Percentiles rank a stretch among this genome's conserved stretches.
Evolutionary conservation across 2,113 vertebrate genomes (phyloP).

Genomic region (Spilogale gracilis): DNA sequence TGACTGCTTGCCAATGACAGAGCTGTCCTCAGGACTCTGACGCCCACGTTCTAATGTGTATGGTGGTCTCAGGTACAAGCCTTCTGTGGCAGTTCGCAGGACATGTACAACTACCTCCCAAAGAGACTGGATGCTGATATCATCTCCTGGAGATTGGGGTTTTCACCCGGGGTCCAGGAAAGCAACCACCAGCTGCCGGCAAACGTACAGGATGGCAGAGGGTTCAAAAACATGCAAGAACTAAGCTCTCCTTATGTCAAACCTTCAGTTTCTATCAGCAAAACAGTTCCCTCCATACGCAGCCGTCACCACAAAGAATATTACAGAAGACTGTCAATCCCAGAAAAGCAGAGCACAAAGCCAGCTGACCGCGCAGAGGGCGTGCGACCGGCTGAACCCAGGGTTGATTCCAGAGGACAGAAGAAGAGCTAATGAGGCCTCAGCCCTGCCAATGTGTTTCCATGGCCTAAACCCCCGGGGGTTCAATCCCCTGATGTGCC

Average conservation of each 20-base stretch:
- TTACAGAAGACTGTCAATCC: accelerated
- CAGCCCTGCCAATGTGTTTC: accelerated
- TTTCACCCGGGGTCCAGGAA: background rate
- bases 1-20: accelerated
- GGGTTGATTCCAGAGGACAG: background rate
- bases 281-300: background rate
- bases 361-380: background rate
- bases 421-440: accelerated
- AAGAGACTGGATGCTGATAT: accelerated
- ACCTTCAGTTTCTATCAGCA: background rate
- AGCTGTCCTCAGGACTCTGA: too few species aligned
- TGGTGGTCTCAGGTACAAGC: accelerated
- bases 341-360: background rate
- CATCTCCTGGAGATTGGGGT: background rate
- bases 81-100: background rate
- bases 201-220: background rate
- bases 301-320: background rate
- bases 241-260: background rate
- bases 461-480: accelerated
- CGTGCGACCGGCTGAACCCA: accelerated
- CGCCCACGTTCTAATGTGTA: accelerated
- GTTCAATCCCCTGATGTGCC: background rate
- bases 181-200: accelerated
- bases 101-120: background rate
- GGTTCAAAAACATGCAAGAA: accelerated